Evolutionary conservation across 2,113 vertebrate species (phyloP).

Genomic region (Crotophaga sulcirostris): DNA sequence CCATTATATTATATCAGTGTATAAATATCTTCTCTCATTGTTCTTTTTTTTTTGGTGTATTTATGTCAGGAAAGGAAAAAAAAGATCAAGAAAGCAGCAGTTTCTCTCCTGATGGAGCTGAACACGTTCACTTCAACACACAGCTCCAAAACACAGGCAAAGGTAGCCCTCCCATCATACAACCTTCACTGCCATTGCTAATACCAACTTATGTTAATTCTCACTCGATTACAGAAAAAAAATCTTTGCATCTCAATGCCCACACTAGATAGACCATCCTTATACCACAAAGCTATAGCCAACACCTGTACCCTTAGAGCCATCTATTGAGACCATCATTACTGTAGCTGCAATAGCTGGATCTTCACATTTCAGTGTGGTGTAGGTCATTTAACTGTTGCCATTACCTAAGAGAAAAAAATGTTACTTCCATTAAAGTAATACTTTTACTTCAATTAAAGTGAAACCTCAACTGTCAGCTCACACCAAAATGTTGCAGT

Average conservation of each 20-base stretch:
- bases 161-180: neutral
- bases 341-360: neutral
- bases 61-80: neutral
- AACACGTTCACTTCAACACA: neutral
- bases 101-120: neutral
- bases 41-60: neutral
- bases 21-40: neutral
- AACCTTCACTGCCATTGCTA: neutral
- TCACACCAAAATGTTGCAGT: neutral
- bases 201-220: neutral
- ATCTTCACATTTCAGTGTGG: neutral
- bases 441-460: neutral
- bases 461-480: slow-evolving; percentile 18
- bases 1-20: neutral
- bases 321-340: neutral
- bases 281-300: neutral
- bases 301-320: neutral
- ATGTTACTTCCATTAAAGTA: no score
- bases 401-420: neutral
- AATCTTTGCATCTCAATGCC: neutral
- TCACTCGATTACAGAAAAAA: neutral
- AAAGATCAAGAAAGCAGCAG: neutral
- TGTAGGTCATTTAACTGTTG: neutral
- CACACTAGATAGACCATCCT: no score
- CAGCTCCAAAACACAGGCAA: neutral